phyloP scores from a whole-genome alignment of 1,140 invertebrate species.

The Calycopis cecrops region DNA sequence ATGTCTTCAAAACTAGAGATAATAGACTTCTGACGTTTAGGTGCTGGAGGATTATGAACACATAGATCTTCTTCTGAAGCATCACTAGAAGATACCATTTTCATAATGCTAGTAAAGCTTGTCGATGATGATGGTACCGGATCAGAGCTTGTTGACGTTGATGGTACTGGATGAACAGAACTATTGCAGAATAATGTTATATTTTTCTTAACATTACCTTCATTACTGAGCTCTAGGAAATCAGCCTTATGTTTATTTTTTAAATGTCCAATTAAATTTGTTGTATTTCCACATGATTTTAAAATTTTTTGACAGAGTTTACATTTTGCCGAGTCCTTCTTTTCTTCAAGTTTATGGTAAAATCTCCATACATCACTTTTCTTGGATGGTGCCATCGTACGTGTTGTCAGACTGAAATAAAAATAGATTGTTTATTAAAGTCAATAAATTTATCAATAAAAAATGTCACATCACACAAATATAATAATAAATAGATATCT shows the following conservation, averaged over 20 bases:
- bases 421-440: too few relatives aligned
- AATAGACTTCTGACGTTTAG: constrained; percentile 19
- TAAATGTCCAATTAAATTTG: constrained; percentile 16
- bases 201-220: not conserved
- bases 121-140: too few relatives aligned
- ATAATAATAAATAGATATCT: too few relatives aligned
- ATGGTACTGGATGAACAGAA: too few relatives aligned
- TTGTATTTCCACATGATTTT: constrained; percentile 16
- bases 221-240: constrained; percentile 1
- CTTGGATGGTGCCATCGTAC: too few relatives aligned
- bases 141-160: too few relatives aligned
- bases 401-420: too few relatives aligned
- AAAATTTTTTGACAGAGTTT: constrained; percentile 14
- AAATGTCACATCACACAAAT: too few relatives aligned
- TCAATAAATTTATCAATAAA: too few relatives aligned
- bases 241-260: constrained; percentile 16
- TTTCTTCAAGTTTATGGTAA: constrained; percentile 14
- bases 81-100: constrained; percentile 11
- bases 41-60: not conserved
- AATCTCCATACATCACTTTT: constrained; percentile 3
- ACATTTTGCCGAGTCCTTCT: constrained; percentile 12
- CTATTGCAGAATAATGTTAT: too few relatives aligned
- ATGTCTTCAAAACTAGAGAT: constrained; percentile 17
- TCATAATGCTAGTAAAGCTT: too few relatives aligned
- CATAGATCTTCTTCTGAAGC: too few relatives aligned